These are phyloP conservation scores for Chrysomela aeneicollis DNA, from an alignment of 2,888 invertebrate species.

Conservation along the genomic window DNA sequence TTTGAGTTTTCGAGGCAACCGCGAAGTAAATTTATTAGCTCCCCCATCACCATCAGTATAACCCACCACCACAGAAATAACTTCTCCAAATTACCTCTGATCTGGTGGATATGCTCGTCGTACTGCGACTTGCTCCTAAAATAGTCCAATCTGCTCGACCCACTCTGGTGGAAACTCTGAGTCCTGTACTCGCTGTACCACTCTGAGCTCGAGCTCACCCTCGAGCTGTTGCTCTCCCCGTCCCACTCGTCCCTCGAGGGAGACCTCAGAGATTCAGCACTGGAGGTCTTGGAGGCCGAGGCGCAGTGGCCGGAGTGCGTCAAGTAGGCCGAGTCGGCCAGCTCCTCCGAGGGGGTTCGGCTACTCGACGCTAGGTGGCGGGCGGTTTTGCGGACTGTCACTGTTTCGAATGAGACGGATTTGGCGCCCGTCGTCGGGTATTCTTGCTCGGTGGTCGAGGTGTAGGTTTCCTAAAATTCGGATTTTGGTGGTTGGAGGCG, in stretches of 20 bases:
- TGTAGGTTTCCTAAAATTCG: constrained; percentile 62
- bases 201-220: constrained; percentile 61
- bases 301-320: constrained; percentile 62
- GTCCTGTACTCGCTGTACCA: constrained; percentile 69
- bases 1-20: too few relatives aligned
- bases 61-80: constrained; percentile 26
- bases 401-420: constrained; percentile 76
- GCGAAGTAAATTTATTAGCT: too few relatives aligned
- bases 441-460: constrained; percentile 69
- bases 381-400: constrained; percentile 72
- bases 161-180: constrained; percentile 72
- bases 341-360: constrained; percentile 67
- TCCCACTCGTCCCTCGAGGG: constrained; percentile 56
- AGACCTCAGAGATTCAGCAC: constrained; percentile 62
- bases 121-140: constrained; percentile 83
- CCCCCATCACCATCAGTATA: too few relatives aligned
- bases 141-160: constrained; percentile 74
- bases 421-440: constrained; percentile 70
- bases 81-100: constrained; percentile 78
- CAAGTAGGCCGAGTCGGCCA: constrained; percentile 66
- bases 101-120: constrained; percentile 86
- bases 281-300: constrained; percentile 64
- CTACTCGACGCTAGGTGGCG: constrained; percentile 61
- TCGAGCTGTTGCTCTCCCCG: constrained; percentile 60
- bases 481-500: not conserved